Conservation (phyloP, 2,113 vertebrate species). For the Microcebus ravelobensis region DNA sequence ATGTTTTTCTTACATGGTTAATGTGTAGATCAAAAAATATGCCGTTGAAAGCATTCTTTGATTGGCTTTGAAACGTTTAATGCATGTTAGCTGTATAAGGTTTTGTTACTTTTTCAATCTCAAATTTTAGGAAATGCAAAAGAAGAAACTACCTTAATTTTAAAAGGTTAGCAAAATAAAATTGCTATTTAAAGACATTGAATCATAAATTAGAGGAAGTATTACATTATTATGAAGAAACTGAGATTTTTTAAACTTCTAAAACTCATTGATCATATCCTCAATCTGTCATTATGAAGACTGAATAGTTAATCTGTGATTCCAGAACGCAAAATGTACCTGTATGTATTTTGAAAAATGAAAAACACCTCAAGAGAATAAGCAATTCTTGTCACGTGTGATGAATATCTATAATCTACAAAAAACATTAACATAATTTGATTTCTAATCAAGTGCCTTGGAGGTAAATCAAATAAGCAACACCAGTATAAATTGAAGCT, state of each 20-base stretch:
- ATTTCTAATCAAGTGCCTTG: neutral
- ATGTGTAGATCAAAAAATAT: neutral
- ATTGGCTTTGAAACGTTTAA: neutral
- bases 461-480: neutral
- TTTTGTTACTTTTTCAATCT: neutral
- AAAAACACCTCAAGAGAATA: neutral
- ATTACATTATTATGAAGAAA: neutral
- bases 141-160: conserved; percentile 6
- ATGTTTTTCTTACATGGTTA: neutral
- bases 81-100: neutral
- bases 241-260: neutral
- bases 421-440: neutral
- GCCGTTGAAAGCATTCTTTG: neutral
- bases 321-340: neutral
- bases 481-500: neutral
- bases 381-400: neutral
- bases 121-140: neutral
- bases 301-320: neutral
- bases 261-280: neutral
- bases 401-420: neutral
- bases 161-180: neutral
- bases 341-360: neutral
- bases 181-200: neutral
- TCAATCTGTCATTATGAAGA: neutral
- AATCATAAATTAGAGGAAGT: neutral